A percentile compares a stretch with the other conserved stretches of the same genome.
These are phyloP conservation scores for Prochilodus magdalenae DNA, from an alignment of 2,113 vertebrate species.

Conservation along the genomic window DNA sequence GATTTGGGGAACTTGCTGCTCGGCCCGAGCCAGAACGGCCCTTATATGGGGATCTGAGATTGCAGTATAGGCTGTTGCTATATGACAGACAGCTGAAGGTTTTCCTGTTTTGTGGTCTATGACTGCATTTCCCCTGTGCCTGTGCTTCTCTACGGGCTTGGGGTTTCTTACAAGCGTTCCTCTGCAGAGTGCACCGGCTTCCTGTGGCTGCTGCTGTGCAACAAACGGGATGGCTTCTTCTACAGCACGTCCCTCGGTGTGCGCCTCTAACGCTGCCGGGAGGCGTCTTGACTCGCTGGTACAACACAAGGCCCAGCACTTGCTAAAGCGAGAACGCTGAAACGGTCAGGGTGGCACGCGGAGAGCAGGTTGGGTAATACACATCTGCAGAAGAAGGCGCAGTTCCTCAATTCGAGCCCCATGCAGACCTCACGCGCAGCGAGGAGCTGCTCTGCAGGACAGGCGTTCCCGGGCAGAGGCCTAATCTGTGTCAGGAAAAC, in stretches of 20 bases:
- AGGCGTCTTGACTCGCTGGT: not conserved
- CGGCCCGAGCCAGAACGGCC: not conserved
- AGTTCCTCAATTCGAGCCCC: not conserved
- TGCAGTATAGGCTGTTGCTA: slow-evolving; percentile 35
- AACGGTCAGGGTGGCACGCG: not conserved
- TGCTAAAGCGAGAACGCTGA: not conserved
- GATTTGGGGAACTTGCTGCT: not conserved
- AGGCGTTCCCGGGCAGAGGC: not conserved
- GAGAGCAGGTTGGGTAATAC: not conserved
- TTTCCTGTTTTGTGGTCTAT: slow-evolving; percentile 71
- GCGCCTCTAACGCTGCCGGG: not conserved
- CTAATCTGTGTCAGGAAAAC: slow-evolving; percentile 12
- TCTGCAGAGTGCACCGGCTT: slow-evolving; percentile 60
- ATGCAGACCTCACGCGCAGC: not conserved
- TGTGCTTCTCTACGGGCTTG: slow-evolving; percentile 30
- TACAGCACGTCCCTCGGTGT: not conserved
- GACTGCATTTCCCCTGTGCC: slow-evolving; percentile 32
- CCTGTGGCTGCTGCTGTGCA: slow-evolving; percentile 50
- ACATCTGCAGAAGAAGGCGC: not conserved
- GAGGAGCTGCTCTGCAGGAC: not conserved
- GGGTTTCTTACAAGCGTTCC: slow-evolving; percentile 39
- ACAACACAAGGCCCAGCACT: not conserved
- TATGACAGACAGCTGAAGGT: slow-evolving; percentile 46
- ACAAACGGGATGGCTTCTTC: not conserved
- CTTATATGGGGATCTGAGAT: slow-evolving; percentile 58